These are phyloP conservation scores for Agriopis leucophaearia DNA, from an alignment of 2,888 invertebrate species.

Conservation along the genomic window DNA sequence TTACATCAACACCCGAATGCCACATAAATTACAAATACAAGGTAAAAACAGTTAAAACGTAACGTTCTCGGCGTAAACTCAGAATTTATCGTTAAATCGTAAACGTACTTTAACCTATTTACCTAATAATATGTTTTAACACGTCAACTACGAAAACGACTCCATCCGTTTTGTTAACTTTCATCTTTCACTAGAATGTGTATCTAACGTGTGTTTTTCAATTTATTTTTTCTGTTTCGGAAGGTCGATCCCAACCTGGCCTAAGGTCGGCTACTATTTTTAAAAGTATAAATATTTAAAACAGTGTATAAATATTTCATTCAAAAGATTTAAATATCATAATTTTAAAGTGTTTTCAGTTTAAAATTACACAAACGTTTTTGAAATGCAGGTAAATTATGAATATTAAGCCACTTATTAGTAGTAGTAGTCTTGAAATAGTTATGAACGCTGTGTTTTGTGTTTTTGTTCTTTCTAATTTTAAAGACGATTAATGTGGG, in stretches of 20 bases:
- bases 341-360: constrained; percentile 5
- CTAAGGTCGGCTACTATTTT: constrained; percentile 26
- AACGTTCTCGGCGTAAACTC: constrained; percentile 14
- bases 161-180: constrained; percentile 41
- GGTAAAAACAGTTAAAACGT: constrained; percentile 29
- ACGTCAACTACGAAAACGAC: constrained; percentile 32
- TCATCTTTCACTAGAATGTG: constrained; percentile 40
- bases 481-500: too few species aligned
- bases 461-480: too few species aligned
- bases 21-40: constrained; percentile 32
- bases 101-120: constrained; percentile 58
- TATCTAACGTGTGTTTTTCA: constrained; percentile 21
- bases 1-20: constrained; percentile 17
- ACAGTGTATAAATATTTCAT: not conserved
- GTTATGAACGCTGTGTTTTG: too few species aligned
- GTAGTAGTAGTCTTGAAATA: too few species aligned
- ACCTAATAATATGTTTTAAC: constrained; percentile 47
- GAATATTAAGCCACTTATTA: not conserved
- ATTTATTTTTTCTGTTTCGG: constrained; percentile 31
- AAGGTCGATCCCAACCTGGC: constrained; percentile 29
- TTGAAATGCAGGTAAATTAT: not conserved
- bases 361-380: not conserved
- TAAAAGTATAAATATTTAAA: constrained; percentile 2
- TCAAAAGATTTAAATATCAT: not conserved
- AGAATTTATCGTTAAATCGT: constrained; percentile 52